Conservation (phyloP, 2,797 vertebrate species). For the Spinibarbus caldwelli region DNA sequence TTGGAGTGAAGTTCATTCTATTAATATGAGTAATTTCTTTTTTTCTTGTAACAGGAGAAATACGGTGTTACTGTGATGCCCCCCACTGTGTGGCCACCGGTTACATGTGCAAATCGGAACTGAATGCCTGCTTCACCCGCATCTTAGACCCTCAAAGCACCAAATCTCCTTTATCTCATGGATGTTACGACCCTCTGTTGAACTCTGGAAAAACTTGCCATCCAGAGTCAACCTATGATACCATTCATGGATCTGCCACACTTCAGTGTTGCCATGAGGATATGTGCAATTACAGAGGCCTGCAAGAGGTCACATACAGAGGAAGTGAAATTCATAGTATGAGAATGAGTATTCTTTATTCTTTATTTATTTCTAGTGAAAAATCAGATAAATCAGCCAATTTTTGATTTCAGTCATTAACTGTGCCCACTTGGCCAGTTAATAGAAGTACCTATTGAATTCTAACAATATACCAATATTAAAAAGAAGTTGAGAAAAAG, state of each 20-base stretch:
- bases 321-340: constrained; percentile 86
- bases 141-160: constrained; percentile 88
- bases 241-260: constrained; percentile 68
- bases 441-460: not conserved
- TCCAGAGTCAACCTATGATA: constrained; percentile 74
- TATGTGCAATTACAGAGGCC: constrained; percentile 98
- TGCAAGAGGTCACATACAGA: constrained; percentile 88
- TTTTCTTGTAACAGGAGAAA: constrained; percentile 86
- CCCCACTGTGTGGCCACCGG: constrained; percentile 96
- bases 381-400: not conserved
- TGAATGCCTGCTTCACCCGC: constrained; percentile 94
- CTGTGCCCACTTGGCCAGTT: not conserved
- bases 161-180: constrained; percentile 93
- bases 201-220: constrained; percentile 81
- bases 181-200: constrained; percentile 88
- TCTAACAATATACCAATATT: not conserved
- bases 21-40: not conserved
- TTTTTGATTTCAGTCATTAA: not conserved
- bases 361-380: not conserved
- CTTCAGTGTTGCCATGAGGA: constrained; percentile 96
- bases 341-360: constrained; percentile 14
- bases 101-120: constrained; percentile 98
- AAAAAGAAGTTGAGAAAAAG: too few species aligned
- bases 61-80: constrained; percentile 97
- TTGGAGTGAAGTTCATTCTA: not conserved